Evolutionary conservation across 2,888 invertebrate genomes (phyloP).

Genomic region (Rhogogaster chlorosoma): DNA sequence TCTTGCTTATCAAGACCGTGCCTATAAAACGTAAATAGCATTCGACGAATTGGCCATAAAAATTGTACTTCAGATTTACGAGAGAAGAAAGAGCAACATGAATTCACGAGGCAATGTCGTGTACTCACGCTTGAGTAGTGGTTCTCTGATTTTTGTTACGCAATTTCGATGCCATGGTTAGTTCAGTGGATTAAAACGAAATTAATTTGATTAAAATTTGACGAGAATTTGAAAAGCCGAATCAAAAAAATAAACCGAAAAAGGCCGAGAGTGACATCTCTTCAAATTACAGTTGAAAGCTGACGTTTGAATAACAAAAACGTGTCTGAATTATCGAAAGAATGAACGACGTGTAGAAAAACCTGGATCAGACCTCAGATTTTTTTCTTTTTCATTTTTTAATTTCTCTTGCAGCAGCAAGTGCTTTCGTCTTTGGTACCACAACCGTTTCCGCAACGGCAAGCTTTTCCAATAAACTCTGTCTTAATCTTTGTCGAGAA

Average conservation of each 20-base stretch:
- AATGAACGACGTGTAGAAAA: background rate
- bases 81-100: constrained; percentile 13
- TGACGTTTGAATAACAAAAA: constrained; percentile 7
- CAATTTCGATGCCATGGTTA: background rate
- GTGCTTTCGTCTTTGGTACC: constrained; percentile 49
- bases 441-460: constrained; percentile 56
- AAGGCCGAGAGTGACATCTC: background rate
- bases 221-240: background rate
- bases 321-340: background rate
- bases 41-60: constrained; percentile 21
- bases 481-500: background rate
- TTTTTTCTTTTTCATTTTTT: too few species aligned
- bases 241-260: background rate
- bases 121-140: background rate
- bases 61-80: constrained; percentile 27
- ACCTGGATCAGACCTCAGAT: background rate
- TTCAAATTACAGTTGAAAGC: background rate
- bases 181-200: background rate
- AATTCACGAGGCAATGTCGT: constrained; percentile 2
- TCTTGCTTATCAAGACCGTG: constrained; percentile 31
- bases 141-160: constrained; percentile 38
- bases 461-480: constrained; percentile 38
- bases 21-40: constrained; percentile 32
- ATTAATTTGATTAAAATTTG: background rate
- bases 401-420: constrained; percentile 53